A percentile compares a stretch with the other conserved stretches of the same genome.
These are phyloP conservation scores for Drosophila kikkawai DNA, from an alignment of 1,140 invertebrate genomes.

Conservation along the genomic window DNA sequence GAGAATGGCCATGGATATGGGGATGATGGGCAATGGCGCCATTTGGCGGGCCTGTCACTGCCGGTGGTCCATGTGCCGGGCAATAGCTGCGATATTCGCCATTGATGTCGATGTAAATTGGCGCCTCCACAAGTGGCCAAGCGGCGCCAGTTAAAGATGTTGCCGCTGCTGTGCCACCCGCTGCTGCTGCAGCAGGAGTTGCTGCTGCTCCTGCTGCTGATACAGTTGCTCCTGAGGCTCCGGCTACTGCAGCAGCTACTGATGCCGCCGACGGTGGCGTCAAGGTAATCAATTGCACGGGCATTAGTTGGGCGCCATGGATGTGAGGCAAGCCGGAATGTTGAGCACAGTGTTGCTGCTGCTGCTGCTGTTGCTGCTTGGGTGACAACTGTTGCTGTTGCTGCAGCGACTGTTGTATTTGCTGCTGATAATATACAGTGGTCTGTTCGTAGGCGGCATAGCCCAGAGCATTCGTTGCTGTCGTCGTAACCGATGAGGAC, in stretches of 20 bases:
- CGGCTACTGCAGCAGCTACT: constrained; percentile 27
- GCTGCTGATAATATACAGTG: constrained; percentile 76
- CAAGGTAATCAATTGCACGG: constrained; percentile 71
- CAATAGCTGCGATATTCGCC: constrained; percentile 79
- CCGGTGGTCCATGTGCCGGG: constrained; percentile 79
- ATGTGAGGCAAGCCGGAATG: constrained; percentile 74
- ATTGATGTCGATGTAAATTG: constrained; percentile 79
- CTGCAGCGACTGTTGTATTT: constrained; percentile 50
- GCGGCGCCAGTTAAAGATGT: constrained; percentile 42
- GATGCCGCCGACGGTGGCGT: constrained; percentile 43
- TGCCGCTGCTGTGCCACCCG: constrained; percentile 17
- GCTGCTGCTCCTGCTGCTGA: constrained; percentile 12
- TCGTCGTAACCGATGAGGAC: constrained; percentile 25
- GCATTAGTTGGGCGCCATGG: constrained; percentile 65
- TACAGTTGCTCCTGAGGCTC: constrained; percentile 18
- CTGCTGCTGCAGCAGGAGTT: constrained; percentile 23
- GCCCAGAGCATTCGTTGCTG: constrained; percentile 27
- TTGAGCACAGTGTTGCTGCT: constrained; percentile 61
- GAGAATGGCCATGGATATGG: constrained; percentile 27
- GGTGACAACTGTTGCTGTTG: constrained; percentile 66
- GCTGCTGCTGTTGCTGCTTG: constrained; percentile 50
- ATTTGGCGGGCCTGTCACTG: constrained; percentile 45
- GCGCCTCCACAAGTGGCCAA: constrained; percentile 79
- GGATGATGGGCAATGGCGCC: constrained; percentile 64
- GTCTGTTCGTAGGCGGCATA: constrained; percentile 73